A percentile compares a stretch with the other conserved stretches of the same genome.
Evolutionary conservation across 2,797 vertebrate species (phyloP).

Genomic region (Gadopsis bispinosus): DNA sequence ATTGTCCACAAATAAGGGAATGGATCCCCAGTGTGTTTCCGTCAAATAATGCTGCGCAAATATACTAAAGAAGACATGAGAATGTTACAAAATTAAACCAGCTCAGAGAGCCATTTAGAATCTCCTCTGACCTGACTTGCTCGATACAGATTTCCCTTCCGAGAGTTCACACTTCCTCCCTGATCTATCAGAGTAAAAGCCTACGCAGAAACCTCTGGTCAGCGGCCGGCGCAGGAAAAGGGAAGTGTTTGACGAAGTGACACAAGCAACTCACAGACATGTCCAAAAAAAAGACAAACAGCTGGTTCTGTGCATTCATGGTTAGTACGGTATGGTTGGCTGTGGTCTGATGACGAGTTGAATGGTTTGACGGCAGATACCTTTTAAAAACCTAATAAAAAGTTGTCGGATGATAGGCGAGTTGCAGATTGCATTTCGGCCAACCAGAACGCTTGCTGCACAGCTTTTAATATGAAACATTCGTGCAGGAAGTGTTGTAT

Average conservation of each 20-base stretch:
- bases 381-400: no score
- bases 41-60: no score
- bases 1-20: no score
- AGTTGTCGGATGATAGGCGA: no score
- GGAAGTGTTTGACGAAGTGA: slow-evolving; percentile 37
- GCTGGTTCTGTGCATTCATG: neutral
- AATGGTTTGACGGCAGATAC: no score
- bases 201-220: slow-evolving; percentile 8
- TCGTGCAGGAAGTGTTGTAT: neutral
- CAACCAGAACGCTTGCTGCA: neutral
- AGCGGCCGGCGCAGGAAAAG: slow-evolving; percentile 1
- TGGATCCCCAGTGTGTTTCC: no score
- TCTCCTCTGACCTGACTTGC: no score
- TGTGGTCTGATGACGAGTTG: no score
- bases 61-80: no score
- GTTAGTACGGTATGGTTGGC: neutral
- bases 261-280: neutral
- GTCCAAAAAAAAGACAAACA: neutral
- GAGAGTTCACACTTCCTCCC: slow-evolving; percentile 5
- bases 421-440: no score
- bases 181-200: slow-evolving; percentile 1
- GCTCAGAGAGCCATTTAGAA: no score
- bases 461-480: neutral
- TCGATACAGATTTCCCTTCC: neutral
- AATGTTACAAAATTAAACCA: no score